Evolutionary conservation across 2,888 invertebrate species (phyloP), one percentile per base, ranked within the genome.

Genomic region (Carcina quercana): DNA sequence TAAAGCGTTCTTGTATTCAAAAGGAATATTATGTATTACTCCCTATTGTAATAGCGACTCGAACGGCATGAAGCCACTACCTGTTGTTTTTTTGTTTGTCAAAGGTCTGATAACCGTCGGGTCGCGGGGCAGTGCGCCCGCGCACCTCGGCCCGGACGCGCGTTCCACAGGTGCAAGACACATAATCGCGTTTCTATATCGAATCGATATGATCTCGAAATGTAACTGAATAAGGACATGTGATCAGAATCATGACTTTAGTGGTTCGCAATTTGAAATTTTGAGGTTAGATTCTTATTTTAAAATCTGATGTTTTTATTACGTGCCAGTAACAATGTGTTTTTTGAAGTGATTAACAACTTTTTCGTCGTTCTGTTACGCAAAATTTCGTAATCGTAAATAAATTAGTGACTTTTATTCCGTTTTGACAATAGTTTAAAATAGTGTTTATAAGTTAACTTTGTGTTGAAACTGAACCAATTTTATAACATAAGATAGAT

Each of bases 121-220:
- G 67, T 70, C 66, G 22, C 44, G 56, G 57, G 62, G 54, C 73
- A 79, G 80, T 79, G 65, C 60, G 67, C 57, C 53, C 50, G 64
- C 70, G 71, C 62, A 47, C 51, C 59, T 66, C 73, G 66, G 40
- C 47, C 37, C 41, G 61, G 50, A 43, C 67, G 75, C 72, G 66
- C 78, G 80, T 60, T 44, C 50, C 35, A 36, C 34, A 32, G 34
- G 33, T 25, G 30, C 37, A 28, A 30, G 37, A 34, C 33, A 21
- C 14, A 15, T 29, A 13, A 14, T 30, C 21, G 25, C 34, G 30
- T 25, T n/a, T n/a, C n/a, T n/a, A n/a, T n/a, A n/a, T n/a, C n/a
- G n/a, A n/a, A n/a, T n/a, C n/a, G n/a, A n/a, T 13, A 8, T 17
- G 13, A 17, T n/a, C 5, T 21, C 13, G 13, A 20, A 26, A 31